These are phyloP conservation scores for Zosterops hypoxanthus DNA, from an alignment of 2,113 vertebrate species.

Conservation along the genomic window DNA sequence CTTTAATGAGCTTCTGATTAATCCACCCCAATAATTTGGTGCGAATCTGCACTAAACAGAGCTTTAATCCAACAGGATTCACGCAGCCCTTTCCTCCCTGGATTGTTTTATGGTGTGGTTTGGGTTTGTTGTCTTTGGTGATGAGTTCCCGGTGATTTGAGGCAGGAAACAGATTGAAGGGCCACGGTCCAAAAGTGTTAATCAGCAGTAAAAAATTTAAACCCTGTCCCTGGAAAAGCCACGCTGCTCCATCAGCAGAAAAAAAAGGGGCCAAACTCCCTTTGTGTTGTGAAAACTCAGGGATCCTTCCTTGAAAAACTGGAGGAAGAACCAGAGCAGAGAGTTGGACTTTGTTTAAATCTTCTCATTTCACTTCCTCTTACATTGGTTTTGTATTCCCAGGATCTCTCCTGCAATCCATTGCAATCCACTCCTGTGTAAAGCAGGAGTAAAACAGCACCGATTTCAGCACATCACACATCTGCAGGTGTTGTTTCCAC, in stretches of 20 bases:
- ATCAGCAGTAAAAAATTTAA: background rate
- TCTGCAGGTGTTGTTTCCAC: background rate
- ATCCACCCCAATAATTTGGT: background rate
- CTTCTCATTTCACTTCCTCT: background rate
- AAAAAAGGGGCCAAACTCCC: background rate
- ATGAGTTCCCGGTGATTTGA: background rate
- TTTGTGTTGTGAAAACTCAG: accelerated
- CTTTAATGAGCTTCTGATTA: background rate
- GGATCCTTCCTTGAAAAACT: background rate
- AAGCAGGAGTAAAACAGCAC: background rate
- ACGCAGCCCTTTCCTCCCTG: background rate
- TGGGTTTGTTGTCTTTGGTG: background rate
- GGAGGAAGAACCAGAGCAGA: background rate
- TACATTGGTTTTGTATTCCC: accelerated
- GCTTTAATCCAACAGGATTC: background rate
- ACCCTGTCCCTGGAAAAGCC: background rate
- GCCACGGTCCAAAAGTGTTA: background rate
- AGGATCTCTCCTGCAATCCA: background rate
- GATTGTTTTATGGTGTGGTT: background rate
- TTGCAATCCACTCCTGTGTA: background rate
- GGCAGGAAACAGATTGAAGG: constrained; percentile 1
- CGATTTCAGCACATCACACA: accelerated
- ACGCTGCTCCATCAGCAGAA: accelerated
- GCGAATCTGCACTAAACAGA: background rate
- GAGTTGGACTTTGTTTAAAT: background rate